phyloP scores from a whole-genome alignment of 2,888 invertebrate species.

The Artemia sinica region DNA sequence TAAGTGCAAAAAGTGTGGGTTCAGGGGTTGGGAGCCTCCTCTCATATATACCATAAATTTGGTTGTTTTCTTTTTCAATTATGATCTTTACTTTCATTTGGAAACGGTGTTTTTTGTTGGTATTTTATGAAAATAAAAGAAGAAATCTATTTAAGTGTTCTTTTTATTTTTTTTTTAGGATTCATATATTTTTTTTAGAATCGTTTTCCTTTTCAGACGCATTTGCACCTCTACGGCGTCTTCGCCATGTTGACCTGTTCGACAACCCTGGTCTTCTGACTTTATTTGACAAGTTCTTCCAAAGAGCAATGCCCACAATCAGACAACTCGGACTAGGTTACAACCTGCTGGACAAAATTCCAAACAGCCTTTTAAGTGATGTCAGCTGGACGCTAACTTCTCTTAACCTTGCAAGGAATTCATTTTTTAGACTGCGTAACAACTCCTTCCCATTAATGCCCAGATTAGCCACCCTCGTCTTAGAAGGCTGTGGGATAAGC shows the following conservation, averaged over 20 bases:
- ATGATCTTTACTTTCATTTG: no score
- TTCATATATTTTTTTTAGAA: background rate
- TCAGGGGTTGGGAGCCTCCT: no score
- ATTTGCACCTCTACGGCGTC: constrained; percentile 16
- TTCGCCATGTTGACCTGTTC: constrained; percentile 21
- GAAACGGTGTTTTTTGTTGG: no score
- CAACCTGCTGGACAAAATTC: constrained; percentile 16
- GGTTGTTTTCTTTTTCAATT: no score
- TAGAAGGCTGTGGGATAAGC: constrained; percentile 36
- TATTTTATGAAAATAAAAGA: no score
- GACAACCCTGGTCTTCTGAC: constrained; percentile 20
- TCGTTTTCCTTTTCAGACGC: constrained; percentile 16
- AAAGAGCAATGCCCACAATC: background rate
- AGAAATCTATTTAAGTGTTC: no score
- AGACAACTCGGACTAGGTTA: constrained; percentile 19
- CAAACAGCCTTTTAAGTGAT: constrained; percentile 2
- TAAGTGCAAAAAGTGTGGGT: no score
- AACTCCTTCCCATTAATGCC: background rate
- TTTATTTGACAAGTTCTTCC: background rate
- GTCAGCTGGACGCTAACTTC: background rate
- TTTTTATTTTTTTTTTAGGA: no score
- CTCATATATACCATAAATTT: no score
- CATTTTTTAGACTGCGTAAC: constrained; percentile 1
- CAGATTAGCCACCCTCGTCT: constrained; percentile 13
- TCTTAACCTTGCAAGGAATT: constrained; percentile 19